Evolutionary conservation across 1,140 invertebrate genomes (phyloP).

Genomic region (Diuraphis noxia): DNA sequence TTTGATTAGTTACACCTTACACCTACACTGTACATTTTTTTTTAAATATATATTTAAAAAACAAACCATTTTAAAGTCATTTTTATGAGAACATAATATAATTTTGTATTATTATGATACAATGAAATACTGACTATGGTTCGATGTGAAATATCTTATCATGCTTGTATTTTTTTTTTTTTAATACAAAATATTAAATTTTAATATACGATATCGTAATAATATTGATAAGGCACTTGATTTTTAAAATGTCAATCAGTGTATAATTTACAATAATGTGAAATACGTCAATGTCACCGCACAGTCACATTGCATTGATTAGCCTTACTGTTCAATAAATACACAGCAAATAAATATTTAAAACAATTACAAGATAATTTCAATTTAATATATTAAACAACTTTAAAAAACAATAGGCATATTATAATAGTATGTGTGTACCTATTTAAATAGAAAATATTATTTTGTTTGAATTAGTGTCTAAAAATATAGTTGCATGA

Average conservation of each 20-base stretch:
- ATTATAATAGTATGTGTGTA: not conserved
- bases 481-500: not conserved
- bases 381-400: not conserved
- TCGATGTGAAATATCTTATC: not conserved
- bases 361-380: not conserved
- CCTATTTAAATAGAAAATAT: not conserved
- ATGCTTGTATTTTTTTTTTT: not conserved
- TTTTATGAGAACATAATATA: not conserved
- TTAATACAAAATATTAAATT: not conserved
- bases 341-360: not conserved
- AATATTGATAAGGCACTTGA: not conserved
- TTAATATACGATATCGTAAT: not conserved
- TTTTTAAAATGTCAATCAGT: not conserved
- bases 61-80: not conserved
- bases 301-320: not conserved
- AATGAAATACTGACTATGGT: not conserved
- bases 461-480: not conserved
- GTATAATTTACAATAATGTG: not conserved
- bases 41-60: not conserved
- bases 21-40: not conserved
- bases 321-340: not conserved
- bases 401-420: not conserved
- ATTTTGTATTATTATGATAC: too few species aligned
- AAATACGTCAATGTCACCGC: not conserved
- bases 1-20: not conserved